Conservation (phyloP, 1,140 invertebrate genomes). For the Thereuonema tuberculata region DNA sequence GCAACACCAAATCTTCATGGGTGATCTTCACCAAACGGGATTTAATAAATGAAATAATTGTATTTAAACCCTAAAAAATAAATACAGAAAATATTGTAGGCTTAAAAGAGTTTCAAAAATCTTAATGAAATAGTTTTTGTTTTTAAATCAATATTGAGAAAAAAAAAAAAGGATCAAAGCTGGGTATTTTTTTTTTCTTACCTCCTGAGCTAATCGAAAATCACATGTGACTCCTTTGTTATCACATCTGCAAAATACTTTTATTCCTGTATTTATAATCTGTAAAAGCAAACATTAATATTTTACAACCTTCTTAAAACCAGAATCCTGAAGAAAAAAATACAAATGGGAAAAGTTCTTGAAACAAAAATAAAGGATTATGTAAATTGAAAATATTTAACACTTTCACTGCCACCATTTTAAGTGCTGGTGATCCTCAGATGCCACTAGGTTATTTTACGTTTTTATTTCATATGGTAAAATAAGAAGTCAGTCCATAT, state of each 20-base stretch:
- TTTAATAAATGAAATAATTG: slow-evolving; percentile 26
- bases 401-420: no score
- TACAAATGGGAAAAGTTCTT: no score
- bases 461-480: no score
- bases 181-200: slow-evolving; percentile 20
- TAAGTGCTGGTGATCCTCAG: no score
- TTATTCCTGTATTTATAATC: slow-evolving; percentile 89
- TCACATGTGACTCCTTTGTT: slow-evolving; percentile 70
- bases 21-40: slow-evolving; percentile 45
- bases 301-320: no score
- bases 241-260: slow-evolving; percentile 76
- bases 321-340: no score
- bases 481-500: no score
- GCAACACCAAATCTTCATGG: slow-evolving; percentile 57
- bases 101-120: background rate
- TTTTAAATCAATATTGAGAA: background rate
- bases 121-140: background rate
- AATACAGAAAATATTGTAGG: background rate
- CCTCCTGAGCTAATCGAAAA: slow-evolving; percentile 54
- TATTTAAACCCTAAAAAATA: slow-evolving; percentile 13
- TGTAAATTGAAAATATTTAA: no score
- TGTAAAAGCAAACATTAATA: slow-evolving; percentile 26
- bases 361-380: no score
- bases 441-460: no score
- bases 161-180: background rate